Evolutionary conservation across 2,797 vertebrate species (phyloP).

Genomic region (Sciurus vulgaris): DNA sequence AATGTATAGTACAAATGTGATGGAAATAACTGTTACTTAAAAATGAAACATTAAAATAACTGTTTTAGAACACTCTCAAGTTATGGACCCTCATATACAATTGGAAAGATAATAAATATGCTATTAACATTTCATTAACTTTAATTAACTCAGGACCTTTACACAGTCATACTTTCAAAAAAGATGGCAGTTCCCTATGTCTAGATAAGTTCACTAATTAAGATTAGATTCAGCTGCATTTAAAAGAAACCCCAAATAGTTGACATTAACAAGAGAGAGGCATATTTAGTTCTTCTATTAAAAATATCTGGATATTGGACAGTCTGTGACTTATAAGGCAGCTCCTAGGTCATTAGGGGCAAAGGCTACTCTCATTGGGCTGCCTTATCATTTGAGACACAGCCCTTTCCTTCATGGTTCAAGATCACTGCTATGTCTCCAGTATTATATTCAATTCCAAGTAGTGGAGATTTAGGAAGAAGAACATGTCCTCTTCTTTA

Average conservation of each 20-base stretch:
- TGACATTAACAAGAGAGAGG: not conserved
- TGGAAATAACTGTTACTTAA: conserved; percentile 66
- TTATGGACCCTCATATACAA: conserved; percentile 15
- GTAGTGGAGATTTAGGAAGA: not conserved
- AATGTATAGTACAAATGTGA: conserved; percentile 54
- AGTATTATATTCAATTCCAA: not conserved
- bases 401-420: not conserved
- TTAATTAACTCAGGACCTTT: not conserved
- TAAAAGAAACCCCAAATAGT: conserved; percentile 1
- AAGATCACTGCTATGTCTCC: not conserved
- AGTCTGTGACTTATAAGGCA: not conserved
- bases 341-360: not conserved
- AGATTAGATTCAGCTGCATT: not conserved
- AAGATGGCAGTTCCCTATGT: not conserved
- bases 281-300: not conserved
- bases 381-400: not conserved
- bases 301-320: not conserved
- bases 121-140: conserved; percentile 45
- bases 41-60: conserved; percentile 63
- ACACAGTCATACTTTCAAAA: not conserved
- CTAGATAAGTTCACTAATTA: conserved; percentile 34
- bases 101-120: conserved; percentile 52
- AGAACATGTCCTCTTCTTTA: not conserved
- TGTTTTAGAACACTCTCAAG: conserved; percentile 17
- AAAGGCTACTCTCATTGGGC: not conserved